Percentiles rank a stretch among this genome's conserved stretches.
These are phyloP conservation scores for Betta splendens DNA, from an alignment of 2,797 vertebrate species.

Conservation along the genomic window DNA sequence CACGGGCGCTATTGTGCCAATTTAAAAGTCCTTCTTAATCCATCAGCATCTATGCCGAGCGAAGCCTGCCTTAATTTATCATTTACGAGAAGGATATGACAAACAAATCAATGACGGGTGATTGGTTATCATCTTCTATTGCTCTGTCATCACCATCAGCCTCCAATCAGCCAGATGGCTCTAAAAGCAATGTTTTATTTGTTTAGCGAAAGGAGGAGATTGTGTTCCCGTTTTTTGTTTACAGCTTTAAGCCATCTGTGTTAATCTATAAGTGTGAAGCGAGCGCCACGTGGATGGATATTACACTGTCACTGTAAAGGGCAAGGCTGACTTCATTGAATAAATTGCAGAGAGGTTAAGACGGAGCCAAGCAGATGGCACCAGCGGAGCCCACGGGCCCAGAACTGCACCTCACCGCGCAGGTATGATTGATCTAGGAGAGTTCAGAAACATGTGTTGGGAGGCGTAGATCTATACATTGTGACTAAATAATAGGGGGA, in stretches of 20 bases:
- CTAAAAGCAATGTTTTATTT: conserved; percentile 25
- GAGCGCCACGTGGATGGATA: conserved; percentile 42
- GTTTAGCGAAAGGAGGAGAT: conserved; percentile 26
- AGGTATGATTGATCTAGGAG: conserved; percentile 45
- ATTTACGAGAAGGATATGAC: conserved; percentile 27
- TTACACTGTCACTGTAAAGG: conserved; percentile 56
- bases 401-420: conserved; percentile 42
- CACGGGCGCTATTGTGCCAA: conserved; percentile 17
- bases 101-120: conserved; percentile 29
- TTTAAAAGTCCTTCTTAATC: conserved; percentile 48
- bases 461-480: conserved; percentile 20
- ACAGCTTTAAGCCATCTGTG: conserved; percentile 56
- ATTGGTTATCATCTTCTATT: conserved; percentile 42
- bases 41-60: conserved; percentile 23
- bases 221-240: conserved; percentile 31
- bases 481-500: conserved; percentile 28
- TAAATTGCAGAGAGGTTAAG: conserved; percentile 50
- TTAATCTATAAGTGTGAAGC: conserved; percentile 53
- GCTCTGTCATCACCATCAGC: conserved; percentile 29
- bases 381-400: conserved; percentile 34
- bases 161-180: conserved; percentile 48
- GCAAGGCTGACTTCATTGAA: conserved; percentile 44
- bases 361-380: conserved; percentile 59
- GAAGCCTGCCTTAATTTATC: conserved; percentile 8
- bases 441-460: conserved; percentile 28